phyloP scores from a whole-genome alignment of 2,113 vertebrate genomes.

The Halcyon malimbica region DNA sequence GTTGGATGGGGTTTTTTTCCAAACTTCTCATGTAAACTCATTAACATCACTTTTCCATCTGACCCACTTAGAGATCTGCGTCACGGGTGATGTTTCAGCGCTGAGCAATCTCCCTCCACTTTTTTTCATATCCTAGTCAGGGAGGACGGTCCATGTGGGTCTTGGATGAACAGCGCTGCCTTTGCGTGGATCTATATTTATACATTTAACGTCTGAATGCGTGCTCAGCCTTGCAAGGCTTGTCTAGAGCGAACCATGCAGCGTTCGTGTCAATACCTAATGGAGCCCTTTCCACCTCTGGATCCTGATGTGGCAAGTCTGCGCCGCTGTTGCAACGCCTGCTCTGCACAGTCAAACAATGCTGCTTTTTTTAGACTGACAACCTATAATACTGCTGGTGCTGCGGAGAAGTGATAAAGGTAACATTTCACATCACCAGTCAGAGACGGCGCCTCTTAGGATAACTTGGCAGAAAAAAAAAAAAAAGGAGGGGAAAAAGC shows the following conservation, averaged over 20 bases:
- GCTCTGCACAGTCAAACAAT: background rate
- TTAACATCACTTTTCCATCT: constrained; percentile 58
- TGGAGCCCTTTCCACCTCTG: constrained; percentile 18
- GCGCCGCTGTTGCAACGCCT: background rate
- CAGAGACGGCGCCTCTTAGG: constrained; percentile 53
- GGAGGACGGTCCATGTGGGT: background rate
- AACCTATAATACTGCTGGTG: constrained; percentile 17
- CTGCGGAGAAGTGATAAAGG: constrained; percentile 31
- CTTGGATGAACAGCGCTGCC: background rate
- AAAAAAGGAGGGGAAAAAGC: background rate
- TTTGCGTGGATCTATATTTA: constrained; percentile 16
- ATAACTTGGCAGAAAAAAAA: constrained; percentile 19
- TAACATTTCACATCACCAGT: constrained; percentile 30
- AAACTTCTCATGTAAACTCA: constrained; percentile 43
- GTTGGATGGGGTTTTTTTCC: background rate
- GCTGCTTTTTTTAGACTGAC: constrained; percentile 68
- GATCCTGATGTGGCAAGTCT: background rate
- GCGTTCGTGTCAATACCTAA: background rate
- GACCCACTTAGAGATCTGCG: constrained; percentile 59
- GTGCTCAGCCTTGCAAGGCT: background rate
- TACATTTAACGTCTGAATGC: background rate
- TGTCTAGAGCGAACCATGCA: background rate
- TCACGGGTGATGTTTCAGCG: constrained; percentile 47
- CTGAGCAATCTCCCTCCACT: constrained; percentile 52
- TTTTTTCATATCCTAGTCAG: background rate